These are phyloP conservation scores for Acrocephalus kingi DNA, from an alignment of 2,113 vertebrate species.

Conservation along the genomic window DNA sequence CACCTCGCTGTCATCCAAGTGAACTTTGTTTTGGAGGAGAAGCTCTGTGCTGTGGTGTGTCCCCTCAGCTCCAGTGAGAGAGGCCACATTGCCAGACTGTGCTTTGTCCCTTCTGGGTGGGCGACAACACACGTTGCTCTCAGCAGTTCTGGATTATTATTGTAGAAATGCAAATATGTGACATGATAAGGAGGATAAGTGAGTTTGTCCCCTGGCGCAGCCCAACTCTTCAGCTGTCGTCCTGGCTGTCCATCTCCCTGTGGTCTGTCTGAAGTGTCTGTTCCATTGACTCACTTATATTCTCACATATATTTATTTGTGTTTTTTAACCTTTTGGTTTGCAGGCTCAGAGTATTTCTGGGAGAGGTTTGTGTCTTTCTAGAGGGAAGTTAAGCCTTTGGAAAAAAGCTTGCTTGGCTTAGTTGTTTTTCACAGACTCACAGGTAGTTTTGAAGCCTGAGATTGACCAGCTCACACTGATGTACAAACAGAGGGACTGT, in stretches of 20 bases:
- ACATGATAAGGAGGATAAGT: not conserved
- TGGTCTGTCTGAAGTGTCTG: not conserved
- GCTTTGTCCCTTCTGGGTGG: constrained; percentile 47
- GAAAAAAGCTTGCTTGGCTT: not conserved
- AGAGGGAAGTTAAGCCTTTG: not conserved
- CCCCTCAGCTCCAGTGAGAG: not conserved
- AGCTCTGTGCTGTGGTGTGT: not conserved
- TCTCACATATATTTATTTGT: not conserved
- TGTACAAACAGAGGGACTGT: not conserved
- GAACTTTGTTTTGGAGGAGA: not conserved
- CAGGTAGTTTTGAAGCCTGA: not conserved
- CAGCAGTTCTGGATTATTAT: not conserved
- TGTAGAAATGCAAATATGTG: constrained; percentile 10
- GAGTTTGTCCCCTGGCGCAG: constrained; percentile 16
- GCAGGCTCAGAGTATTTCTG: not conserved
- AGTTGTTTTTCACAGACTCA: not conserved
- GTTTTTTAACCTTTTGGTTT: not conserved
- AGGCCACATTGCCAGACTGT: not conserved
- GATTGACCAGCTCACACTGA: not conserved
- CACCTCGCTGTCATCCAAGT: not conserved
- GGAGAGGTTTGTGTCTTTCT: not conserved
- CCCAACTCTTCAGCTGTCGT: not conserved
- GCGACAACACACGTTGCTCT: not conserved
- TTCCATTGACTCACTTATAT: not conserved
- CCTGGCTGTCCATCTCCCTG: not conserved